Evolutionary conservation across 1,140 invertebrate species (phyloP).

Genomic region (Nebria ingens): DNA sequence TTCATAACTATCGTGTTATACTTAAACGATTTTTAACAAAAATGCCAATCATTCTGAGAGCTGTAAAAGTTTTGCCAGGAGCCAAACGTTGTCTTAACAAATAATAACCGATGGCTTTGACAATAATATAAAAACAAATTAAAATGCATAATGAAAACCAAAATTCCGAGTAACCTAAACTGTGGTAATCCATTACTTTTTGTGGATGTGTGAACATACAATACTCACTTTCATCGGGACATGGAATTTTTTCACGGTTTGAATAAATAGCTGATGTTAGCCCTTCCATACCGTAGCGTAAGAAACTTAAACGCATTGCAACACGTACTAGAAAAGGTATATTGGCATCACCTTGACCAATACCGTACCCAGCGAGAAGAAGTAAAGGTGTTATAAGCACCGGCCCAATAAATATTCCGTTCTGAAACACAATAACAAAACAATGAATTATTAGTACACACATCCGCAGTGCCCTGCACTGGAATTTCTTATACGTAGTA

Average conservation of each 20-base stretch:
- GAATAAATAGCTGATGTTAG: slow-evolving; percentile 66
- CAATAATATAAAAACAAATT: slow-evolving; percentile 42
- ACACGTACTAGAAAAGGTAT: slow-evolving; percentile 59
- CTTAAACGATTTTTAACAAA: slow-evolving; percentile 28
- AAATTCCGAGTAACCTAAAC: slow-evolving; percentile 49
- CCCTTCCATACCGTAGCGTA: slow-evolving; percentile 62
- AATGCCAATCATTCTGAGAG: slow-evolving; percentile 27
- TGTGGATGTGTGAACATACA: slow-evolving; percentile 57
- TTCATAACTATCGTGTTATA: no score
- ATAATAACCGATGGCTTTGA: slow-evolving; percentile 50
- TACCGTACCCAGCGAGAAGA: slow-evolving; percentile 63
- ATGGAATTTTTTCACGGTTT: slow-evolving; percentile 52
- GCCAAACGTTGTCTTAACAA: slow-evolving; percentile 51
- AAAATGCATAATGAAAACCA: slow-evolving; percentile 49
- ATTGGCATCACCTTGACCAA: slow-evolving; percentile 49
- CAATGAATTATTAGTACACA: no score
- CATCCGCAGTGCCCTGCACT: no score
- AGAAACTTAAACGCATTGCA: slow-evolving; percentile 73
- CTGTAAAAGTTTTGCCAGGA: slow-evolving; percentile 51
- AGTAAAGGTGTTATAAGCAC: slow-evolving; percentile 62
- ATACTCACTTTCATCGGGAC: slow-evolving; percentile 52
- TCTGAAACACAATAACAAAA: no score
- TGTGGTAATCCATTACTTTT: slow-evolving; percentile 47
- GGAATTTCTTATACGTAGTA: no score
- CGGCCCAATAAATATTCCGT: slow-evolving; percentile 68